phyloP scores from a whole-genome alignment of 2,888 invertebrate genomes.

The Epinotia brunnichana region DNA sequence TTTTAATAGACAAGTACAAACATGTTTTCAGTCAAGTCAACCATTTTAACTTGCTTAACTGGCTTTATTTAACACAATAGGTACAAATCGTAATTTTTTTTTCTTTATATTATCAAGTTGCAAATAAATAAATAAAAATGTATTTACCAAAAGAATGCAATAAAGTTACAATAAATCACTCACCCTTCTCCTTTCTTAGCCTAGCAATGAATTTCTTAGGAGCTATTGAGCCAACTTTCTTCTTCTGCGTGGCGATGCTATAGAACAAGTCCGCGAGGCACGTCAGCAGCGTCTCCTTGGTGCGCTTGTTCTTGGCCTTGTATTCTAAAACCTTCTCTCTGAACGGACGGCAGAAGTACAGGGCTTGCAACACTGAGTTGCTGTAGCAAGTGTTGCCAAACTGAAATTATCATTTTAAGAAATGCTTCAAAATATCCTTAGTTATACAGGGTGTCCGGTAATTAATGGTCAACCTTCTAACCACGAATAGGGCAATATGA shows the following conservation, averaged over 20 bases:
- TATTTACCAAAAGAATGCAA: no score
- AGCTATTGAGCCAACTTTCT: conserved; percentile 99
- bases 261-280: conserved; percentile 99
- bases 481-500: no score
- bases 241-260: conserved; percentile 99
- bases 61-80: neutral
- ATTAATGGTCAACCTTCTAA: no score
- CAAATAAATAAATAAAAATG: no score
- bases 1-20: no score
- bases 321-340: conserved; percentile 99
- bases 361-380: conserved; percentile 99
- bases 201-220: conserved; percentile 99
- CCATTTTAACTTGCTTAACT: neutral
- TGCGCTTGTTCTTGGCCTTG: conserved; percentile 97
- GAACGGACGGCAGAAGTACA: conserved; percentile 99
- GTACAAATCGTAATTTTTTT: no score
- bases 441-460: no score
- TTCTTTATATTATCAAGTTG: no score
- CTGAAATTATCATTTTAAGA: conserved; percentile 77
- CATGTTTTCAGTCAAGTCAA: neutral
- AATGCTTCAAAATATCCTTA: no score
- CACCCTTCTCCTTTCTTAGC: conserved; percentile 98
- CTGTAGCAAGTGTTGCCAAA: conserved; percentile 99
- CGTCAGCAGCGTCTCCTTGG: conserved; percentile 98
- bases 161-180: conserved; percentile 25